phyloP scores from a whole-genome alignment of 2,113 vertebrate genomes.

The Rhadina sibilatrix region DNA sequence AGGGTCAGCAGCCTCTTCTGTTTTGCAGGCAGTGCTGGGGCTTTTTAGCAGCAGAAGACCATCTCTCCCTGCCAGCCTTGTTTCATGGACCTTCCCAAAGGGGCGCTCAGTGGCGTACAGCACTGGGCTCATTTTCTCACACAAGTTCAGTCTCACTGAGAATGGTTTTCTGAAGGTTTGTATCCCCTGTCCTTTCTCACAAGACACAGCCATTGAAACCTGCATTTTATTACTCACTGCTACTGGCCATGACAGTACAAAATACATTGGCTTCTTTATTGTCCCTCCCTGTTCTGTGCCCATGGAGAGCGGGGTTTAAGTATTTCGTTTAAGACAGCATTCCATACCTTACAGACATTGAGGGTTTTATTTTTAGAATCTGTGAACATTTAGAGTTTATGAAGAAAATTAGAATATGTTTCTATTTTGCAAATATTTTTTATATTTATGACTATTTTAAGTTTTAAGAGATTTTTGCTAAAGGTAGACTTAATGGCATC shows the following conservation, averaged over 20 bases:
- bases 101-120: not conserved
- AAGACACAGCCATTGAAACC: accelerated
- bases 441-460: slow-evolving; percentile 63
- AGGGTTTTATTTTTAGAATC: slow-evolving; percentile 66
- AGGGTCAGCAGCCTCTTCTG: not conserved
- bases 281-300: not conserved
- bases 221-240: not conserved
- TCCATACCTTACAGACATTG: slow-evolving; percentile 16
- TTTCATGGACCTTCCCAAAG: not conserved
- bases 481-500: slow-evolving; percentile 31
- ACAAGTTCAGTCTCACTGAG: not conserved
- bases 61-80: not conserved
- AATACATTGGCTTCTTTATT: not conserved
- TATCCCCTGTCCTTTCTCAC: not conserved
- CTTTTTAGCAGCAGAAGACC: not conserved
- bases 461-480: slow-evolving; percentile 52
- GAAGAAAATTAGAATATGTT: slow-evolving; percentile 42
- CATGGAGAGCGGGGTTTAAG: not conserved
- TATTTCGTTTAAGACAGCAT: slow-evolving; percentile 19
- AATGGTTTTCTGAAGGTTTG: not conserved
- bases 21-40: slow-evolving; percentile 42
- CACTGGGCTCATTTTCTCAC: not conserved
- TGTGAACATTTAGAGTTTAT: slow-evolving; percentile 52
- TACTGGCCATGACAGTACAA: not conserved
- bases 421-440: slow-evolving; percentile 67